Evolutionary conservation across 2,113 vertebrate species (phyloP).

Genomic region (Spheniscus mendiculus): DNA sequence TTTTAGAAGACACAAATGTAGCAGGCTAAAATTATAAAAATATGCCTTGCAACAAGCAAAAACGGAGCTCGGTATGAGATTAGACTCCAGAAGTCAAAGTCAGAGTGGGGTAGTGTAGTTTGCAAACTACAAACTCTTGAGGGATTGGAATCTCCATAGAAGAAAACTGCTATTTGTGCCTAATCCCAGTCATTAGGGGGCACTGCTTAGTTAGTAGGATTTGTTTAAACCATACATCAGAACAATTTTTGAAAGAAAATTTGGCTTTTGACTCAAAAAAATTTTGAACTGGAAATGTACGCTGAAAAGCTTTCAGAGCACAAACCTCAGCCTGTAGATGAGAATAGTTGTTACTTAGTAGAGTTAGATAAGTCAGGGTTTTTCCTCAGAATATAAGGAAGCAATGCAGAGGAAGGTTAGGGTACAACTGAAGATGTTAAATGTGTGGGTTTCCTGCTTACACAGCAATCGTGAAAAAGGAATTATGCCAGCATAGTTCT

Average conservation of each 20-base stretch:
- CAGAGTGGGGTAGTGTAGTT: fast-evolving
- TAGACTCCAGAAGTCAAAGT: neutral
- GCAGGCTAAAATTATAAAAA: neutral
- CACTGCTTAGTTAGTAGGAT: neutral
- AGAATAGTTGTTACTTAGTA: neutral
- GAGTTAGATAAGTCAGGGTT: neutral
- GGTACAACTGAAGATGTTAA: neutral
- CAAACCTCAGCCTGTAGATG: neutral
- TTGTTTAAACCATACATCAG: neutral
- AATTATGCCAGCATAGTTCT: neutral
- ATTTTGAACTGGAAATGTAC: neutral
- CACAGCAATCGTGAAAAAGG: neutral
- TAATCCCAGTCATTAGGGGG: neutral
- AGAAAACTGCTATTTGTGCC: neutral
- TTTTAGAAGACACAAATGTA: neutral
- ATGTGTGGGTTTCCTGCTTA: neutral
- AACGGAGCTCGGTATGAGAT: neutral
- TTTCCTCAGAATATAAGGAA: neutral
- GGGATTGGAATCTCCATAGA: neutral
- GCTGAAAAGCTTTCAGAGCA: neutral
- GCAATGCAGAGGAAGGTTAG: neutral
- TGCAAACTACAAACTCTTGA: neutral
- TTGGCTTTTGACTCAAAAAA: neutral
- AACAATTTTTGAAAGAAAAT: neutral
- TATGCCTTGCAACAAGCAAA: neutral